phyloP scores from a whole-genome alignment of 2,888 invertebrate species.

The Andrena camellia region DNA sequence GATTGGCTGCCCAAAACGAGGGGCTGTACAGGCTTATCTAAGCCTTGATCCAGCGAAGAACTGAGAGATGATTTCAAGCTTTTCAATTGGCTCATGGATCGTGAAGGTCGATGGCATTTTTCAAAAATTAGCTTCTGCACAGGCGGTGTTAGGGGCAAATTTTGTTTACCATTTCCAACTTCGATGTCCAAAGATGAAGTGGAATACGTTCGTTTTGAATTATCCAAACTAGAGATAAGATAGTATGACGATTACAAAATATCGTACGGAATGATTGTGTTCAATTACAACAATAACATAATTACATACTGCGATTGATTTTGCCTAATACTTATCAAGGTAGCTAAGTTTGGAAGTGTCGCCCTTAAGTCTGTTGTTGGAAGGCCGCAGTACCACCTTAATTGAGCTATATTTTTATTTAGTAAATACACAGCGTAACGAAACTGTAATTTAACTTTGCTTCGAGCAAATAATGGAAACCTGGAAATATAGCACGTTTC shows the following conservation, averaged over 20 bases:
- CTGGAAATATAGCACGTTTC: constrained; percentile 85
- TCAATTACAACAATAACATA: background rate
- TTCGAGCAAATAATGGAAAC: constrained; percentile 93
- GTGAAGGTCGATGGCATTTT: constrained; percentile 78
- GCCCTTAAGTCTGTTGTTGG: constrained; percentile 91
- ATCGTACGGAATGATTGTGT: background rate
- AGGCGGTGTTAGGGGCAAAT: constrained; percentile 77
- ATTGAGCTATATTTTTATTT: constrained; percentile 97
- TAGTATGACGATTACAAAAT: background rate
- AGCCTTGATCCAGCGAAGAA: constrained; percentile 83
- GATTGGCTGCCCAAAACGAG: constrained; percentile 75
- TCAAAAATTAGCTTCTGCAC: constrained; percentile 81
- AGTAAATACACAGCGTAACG: constrained; percentile 96
- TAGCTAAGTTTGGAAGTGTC: constrained; percentile 91
- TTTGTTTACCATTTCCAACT: constrained; percentile 76
- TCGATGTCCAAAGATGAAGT: constrained; percentile 83
- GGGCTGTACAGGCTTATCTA: constrained; percentile 79
- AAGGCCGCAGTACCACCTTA: constrained; percentile 91
- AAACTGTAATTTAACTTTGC: constrained; percentile 92
- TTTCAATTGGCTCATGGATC: constrained; percentile 80
- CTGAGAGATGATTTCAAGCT: constrained; percentile 79
- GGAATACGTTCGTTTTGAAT: constrained; percentile 83
- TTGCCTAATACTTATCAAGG: constrained; percentile 86
- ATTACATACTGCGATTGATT: constrained; percentile 76
- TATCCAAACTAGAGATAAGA: constrained; percentile 78